Evolutionary conservation across 1,140 invertebrate genomes (phyloP), one percentile per base, ranked within the genome.

Genomic region (Trichomalopsis sarcophagae): DNA sequence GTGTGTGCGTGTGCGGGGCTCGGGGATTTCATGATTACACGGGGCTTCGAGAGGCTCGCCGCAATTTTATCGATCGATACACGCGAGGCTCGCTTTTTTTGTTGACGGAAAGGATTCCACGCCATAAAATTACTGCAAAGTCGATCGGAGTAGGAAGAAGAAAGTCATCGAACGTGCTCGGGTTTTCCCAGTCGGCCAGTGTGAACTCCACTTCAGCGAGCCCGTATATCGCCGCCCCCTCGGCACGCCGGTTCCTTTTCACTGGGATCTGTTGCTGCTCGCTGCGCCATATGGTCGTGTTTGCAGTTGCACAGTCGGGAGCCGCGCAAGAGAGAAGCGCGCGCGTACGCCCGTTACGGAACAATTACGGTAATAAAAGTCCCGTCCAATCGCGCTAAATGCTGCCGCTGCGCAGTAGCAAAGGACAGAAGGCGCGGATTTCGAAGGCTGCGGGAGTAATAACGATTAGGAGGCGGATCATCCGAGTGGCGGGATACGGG

Each of bases 1-100:
- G 78, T 71, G 44, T 62, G 76, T 27, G 10, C 14, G 9, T n/a
- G 44, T 36, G 78, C 14, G n/a, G 81, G 17, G 87, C 82, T 81
- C 40, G 80, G 17, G 88, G 88, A 88, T 92, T 92, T 90, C 91
- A 93, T 93, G 92, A 93, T 93, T 93, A 93, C 91, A 93, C 92
- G 92, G 47, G 13, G 75, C 10, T 47, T 47, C 50, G 50, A 50
- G 75, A 44, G 30, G 27, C 23, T 50, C 2, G 47, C 0, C 2
- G 13, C 47, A 50, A 14, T 50, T 17, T 50, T 50, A 14, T 10
- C 40, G 40, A 44, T 44, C 40, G 40, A 44, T 44, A 44, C 40
- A 10, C 5, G 40, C 40, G 0, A 36, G 40, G 7, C 9, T 44
- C 40, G 40, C 10, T 44, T 10, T 44, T 44, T 9, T 44, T 44